A percentile compares a stretch with the other conserved stretches of the same genome.
Conservation (phyloP, 2,797 vertebrate genomes). For the Lepus oiostolus region DNA sequence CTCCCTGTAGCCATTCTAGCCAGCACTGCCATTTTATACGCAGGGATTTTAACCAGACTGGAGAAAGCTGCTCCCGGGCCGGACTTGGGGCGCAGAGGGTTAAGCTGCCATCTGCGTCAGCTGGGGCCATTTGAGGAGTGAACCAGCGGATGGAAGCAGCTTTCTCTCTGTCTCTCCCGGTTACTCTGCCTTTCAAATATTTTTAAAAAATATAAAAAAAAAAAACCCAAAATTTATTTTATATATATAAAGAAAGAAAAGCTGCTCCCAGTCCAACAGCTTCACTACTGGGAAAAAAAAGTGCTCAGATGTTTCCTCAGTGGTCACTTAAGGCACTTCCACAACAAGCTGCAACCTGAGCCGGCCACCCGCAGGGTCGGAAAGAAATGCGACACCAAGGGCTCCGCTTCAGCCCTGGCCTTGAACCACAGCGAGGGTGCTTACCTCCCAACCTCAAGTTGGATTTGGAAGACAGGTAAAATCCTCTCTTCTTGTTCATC, state of each 20-base stretch:
- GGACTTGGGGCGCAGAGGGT: no score
- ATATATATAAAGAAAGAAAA: background rate
- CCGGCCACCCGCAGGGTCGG: background rate
- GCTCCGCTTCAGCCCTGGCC: background rate
- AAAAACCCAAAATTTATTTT: no score
- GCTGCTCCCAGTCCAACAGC: background rate
- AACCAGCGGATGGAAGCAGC: no score
- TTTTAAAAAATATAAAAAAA: no score
- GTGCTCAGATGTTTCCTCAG: background rate
- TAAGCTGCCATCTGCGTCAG: no score
- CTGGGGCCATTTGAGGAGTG: no score
- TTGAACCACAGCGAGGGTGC: background rate
- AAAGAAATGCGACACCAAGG: background rate
- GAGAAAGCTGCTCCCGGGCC: no score
- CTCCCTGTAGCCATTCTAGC: background rate
- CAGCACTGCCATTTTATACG: background rate
- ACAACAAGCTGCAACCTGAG: background rate
- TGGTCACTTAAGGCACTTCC: background rate
- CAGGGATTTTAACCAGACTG: background rate
- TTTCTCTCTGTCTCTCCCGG: no score
- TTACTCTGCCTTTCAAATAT: no score
- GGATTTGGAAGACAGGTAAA: background rate
- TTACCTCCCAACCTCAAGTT: background rate
- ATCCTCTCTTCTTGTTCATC: background rate
- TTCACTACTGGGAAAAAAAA: background rate